A percentile compares a stretch with the other conserved stretches of the same genome.
Conservation (phyloP, 2,888 invertebrate species). For the Lasioglossum leucozonium region DNA sequence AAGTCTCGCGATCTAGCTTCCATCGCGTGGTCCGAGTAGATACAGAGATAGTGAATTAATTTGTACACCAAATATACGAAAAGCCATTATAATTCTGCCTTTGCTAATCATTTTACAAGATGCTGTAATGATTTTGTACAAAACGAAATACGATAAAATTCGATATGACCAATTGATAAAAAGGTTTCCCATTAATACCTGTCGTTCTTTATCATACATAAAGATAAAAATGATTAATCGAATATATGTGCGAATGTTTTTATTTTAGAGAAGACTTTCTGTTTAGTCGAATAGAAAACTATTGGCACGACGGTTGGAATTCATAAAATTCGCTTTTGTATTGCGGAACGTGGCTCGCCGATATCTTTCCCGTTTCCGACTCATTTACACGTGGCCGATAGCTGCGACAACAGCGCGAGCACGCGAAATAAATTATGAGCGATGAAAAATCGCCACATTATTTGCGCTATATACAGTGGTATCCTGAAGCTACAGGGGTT, state of each 20-base stretch:
- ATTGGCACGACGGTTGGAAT: background rate
- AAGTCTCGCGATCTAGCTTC: too few species aligned
- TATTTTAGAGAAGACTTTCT: background rate
- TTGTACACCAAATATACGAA: background rate
- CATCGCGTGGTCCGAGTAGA: too few species aligned
- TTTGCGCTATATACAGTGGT: background rate
- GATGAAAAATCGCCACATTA: slow-evolving; percentile 3
- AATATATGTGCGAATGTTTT: background rate
- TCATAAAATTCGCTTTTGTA: background rate
- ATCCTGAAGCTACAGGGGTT: background rate
- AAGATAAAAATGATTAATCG: background rate
- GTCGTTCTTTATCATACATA: background rate
- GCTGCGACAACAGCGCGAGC: background rate
- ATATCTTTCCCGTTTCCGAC: slow-evolving; percentile 6
- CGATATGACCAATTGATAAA: background rate
- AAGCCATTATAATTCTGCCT: background rate
- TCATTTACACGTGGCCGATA: slow-evolving; percentile 10
- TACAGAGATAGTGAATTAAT: too few species aligned
- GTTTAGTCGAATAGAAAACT: background rate
- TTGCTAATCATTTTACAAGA: background rate
- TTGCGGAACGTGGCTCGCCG: background rate
- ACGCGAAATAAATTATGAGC: background rate
- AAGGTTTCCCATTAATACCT: background rate
- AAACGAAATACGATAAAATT: background rate
- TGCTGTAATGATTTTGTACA: background rate